Evolutionary conservation across 2,888 invertebrate genomes (phyloP), one percentile per base, ranked within the genome.

Genomic region (Gonocerus acuteangulatus): DNA sequence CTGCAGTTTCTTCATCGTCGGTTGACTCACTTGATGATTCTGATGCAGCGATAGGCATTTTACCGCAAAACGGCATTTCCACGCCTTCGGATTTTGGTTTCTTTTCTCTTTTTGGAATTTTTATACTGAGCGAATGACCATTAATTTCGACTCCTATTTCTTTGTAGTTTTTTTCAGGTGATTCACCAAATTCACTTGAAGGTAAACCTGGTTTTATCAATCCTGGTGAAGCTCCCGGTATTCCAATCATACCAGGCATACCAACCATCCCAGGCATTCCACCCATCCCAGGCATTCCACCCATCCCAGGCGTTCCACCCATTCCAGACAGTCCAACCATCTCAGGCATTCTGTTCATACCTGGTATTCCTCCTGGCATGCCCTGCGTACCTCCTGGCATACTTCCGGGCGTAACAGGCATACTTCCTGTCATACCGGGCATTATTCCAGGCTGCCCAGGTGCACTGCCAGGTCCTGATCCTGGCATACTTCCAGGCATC

Each of bases 91-190:
- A 34, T 44, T 48, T 58, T 4, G 58, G 52, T 44, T 66, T 66
- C 27, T 62, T 65, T 15, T 58, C 58, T 58, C 61, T 66, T 48
- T 64, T 62, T 27, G 66, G 54, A 27, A 68, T 65, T 56, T 65
- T 64, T 32, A 68, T 68, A 36, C 62, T 65, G 7, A 68, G 48
- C 9, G 65, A 62, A 51, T 68, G 66, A 0, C 68, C 68, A 44
- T 65, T 66, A 6, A 68, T 62, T 45, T 66, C 66, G 36, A 67
- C 67, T 16, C 61, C 62, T 32, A 67, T 61, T 49, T 66, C 65
- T 56, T 67, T 67, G 47, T 66, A 68, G 52, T 68, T 59, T 11
- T 59, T 47, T 0, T 32, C 32, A 15, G 48, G 19, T 23, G 7
- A 2, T 49, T 18, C 23, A n/a, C 32, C 49, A 16, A 18, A 45